Conservation (phyloP, 2,888 invertebrate species). For the Hedya salicella region DNA sequence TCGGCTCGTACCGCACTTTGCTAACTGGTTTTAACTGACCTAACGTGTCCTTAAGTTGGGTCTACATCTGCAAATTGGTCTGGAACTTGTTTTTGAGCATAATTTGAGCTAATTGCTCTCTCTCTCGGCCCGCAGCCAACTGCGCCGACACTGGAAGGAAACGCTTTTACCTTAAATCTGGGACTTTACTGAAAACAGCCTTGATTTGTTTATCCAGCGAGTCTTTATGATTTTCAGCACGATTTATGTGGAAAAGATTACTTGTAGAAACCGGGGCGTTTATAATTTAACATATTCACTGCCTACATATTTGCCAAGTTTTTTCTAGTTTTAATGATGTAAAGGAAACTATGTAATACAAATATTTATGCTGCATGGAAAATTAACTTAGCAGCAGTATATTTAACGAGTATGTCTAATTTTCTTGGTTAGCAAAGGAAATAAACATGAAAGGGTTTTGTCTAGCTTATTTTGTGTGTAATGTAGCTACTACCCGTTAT, state of each 20-base stretch:
- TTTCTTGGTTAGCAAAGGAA: no score
- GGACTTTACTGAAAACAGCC: conserved; percentile 55
- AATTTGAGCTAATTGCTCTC: conserved; percentile 82
- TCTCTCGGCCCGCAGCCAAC: conserved; percentile 73
- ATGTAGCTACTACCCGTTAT: no score
- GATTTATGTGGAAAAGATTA: not conserved
- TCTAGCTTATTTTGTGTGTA: no score
- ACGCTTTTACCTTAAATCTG: conserved; percentile 63
- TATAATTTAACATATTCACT: no score
- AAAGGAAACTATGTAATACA: no score
- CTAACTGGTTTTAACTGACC: conserved; percentile 62
- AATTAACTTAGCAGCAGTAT: no score
- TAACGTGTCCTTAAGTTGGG: conserved; percentile 63
- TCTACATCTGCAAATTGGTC: conserved; percentile 82
- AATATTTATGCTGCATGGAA: no score
- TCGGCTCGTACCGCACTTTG: conserved; percentile 59
- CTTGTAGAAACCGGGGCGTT: not conserved
- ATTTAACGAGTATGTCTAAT: no score
- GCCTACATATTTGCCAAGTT: no score
- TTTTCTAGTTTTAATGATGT: no score
- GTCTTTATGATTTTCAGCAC: conserved; percentile 24
- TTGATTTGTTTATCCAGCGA: conserved; percentile 54
- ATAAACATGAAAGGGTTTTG: no score
- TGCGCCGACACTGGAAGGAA: conserved; percentile 59
- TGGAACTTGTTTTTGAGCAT: conserved; percentile 80